Evolutionary conservation across 2,797 vertebrate genomes (phyloP).

Genomic region (Babyrousa celebensis): DNA sequence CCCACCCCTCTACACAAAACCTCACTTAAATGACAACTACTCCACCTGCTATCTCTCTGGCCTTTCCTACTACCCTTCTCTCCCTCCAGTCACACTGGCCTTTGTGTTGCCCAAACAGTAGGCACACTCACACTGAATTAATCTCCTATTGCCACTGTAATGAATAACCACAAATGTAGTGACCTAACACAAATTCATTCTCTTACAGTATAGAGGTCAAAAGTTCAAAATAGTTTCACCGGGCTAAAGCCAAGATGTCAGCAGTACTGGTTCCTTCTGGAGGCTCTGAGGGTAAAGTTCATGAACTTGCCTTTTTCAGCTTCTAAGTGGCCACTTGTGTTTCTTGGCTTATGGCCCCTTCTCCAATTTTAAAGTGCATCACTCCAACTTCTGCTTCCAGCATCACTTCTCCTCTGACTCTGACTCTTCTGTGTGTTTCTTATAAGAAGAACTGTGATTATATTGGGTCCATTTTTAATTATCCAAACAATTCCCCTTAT

Average conservation of each 20-base stretch:
- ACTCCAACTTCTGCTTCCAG: neutral
- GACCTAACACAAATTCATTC: neutral
- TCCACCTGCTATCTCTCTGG: neutral
- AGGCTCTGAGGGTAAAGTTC: neutral
- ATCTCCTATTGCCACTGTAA: neutral
- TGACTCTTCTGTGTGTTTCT: neutral
- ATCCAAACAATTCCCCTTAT: neutral
- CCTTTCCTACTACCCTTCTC: neutral
- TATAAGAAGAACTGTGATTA: neutral
- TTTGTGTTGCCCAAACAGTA: neutral
- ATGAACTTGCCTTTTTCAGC: neutral
- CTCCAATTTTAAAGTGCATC: neutral
- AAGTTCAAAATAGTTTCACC: neutral
- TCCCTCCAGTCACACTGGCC: neutral
- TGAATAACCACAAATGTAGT: neutral
- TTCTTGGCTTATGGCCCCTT: neutral
- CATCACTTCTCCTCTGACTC: neutral
- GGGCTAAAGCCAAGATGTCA: neutral
- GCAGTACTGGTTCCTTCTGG: neutral
- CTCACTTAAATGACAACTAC: neutral
- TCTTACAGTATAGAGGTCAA: neutral
- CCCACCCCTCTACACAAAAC: neutral
- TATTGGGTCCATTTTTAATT: neutral
- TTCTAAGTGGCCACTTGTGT: neutral
- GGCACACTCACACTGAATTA: neutral